Conservation (phyloP, 1,140 invertebrate genomes). For the Diorhabda sublineata region DNA sequence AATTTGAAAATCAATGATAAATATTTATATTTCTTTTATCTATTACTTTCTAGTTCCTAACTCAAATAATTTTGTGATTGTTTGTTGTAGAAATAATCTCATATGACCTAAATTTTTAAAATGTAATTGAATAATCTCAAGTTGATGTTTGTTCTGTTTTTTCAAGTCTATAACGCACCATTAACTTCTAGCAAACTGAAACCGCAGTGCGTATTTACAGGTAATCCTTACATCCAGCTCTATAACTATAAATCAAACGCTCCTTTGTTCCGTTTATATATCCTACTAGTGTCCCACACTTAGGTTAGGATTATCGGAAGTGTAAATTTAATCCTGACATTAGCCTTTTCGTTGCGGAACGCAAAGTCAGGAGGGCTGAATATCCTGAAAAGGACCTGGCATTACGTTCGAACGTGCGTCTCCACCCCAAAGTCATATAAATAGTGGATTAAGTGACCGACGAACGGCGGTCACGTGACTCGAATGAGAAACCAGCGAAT, state of each 20-base stretch:
- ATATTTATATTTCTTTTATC: too few species aligned
- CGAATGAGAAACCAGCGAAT: slow-evolving; percentile 11
- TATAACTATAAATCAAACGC: neutral
- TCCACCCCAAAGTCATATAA: slow-evolving; percentile 45
- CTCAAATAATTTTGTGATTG: too few species aligned
- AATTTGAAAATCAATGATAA: too few species aligned
- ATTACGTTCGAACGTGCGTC: slow-evolving; percentile 24
- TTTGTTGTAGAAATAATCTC: too few species aligned
- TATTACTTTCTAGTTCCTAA: too few species aligned
- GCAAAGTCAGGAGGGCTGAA: slow-evolving; percentile 14
- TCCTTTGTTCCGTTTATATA: neutral
- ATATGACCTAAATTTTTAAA: too few species aligned
- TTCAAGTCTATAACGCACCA: too few species aligned
- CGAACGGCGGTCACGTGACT: slow-evolving; percentile 42
- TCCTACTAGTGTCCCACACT: slow-evolving; percentile 15
- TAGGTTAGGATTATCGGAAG: slow-evolving; percentile 23
- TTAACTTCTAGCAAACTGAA: neutral
- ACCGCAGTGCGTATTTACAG: neutral
- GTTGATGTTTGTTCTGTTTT: too few species aligned
- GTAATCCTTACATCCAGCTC: neutral
- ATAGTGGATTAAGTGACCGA: slow-evolving; percentile 50
- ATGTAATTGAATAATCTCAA: too few species aligned
- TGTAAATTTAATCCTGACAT: slow-evolving; percentile 33
- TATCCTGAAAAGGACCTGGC: slow-evolving; percentile 8
- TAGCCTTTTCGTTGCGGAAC: slow-evolving; percentile 30